Conservation (phyloP, 2,113 vertebrate genomes). For the Lepidothrix coronata region DNA sequence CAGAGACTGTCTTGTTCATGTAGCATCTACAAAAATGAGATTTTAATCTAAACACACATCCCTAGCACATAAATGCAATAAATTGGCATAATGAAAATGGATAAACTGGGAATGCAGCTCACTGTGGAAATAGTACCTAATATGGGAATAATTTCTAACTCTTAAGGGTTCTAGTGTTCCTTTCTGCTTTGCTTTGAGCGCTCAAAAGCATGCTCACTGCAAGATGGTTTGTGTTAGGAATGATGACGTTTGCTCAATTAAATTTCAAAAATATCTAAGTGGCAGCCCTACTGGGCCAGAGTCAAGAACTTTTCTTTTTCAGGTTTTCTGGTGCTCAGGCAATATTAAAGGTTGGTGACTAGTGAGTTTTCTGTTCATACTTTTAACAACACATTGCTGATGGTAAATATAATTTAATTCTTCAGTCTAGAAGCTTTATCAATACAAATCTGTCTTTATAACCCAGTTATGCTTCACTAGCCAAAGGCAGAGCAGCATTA, state of each 20-base stretch:
- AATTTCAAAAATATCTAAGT: slow-evolving; percentile 43
- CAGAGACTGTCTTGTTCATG: neutral
- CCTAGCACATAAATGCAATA: neutral
- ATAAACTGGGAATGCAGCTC: neutral
- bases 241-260: neutral
- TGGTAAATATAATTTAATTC: neutral
- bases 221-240: slow-evolving; percentile 33
- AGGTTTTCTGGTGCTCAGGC: neutral
- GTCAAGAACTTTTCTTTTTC: neutral
- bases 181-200: slow-evolving; percentile 16
- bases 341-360: neutral
- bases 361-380: neutral
- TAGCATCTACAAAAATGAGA: neutral
- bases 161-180: slow-evolving; percentile 3
- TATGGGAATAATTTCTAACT: slow-evolving; percentile 49
- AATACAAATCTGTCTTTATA: neutral
- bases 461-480: neutral
- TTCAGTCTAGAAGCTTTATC: neutral
- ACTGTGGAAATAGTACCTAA: slow-evolving; percentile 10
- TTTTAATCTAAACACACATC: neutral
- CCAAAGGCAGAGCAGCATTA: neutral
- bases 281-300: neutral
- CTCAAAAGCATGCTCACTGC: neutral
- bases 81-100: neutral
- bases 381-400: neutral